Evolutionary conservation across 2,888 invertebrate genomes (phyloP).

Genomic region (Tachina fera): DNA sequence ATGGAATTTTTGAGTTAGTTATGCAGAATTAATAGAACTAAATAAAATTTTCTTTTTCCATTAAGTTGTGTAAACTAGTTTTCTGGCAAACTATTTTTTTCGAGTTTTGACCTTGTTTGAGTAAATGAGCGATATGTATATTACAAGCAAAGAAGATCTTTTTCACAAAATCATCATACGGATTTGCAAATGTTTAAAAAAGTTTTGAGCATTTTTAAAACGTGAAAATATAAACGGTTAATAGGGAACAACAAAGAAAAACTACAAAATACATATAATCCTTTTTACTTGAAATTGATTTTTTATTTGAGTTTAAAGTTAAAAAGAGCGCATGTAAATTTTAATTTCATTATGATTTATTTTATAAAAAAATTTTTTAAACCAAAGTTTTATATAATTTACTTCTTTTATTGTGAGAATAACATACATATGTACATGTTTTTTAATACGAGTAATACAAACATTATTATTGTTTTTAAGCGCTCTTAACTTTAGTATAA

Average conservation of each 20-base stretch:
- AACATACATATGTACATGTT: not conserved
- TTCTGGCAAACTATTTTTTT: no score
- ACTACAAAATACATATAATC: not conserved
- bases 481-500: slow-evolving; percentile 4
- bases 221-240: slow-evolving; percentile 38
- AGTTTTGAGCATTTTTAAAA: slow-evolving; percentile 27
- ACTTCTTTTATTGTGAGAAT: slow-evolving; percentile 13
- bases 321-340: slow-evolving; percentile 47
- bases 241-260: slow-evolving; percentile 64
- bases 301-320: slow-evolving; percentile 9
- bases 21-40: no score
- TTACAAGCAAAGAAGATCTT: slow-evolving; percentile 2
- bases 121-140: no score
- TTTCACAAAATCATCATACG: slow-evolving; percentile 30
- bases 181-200: slow-evolving; percentile 55
- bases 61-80: no score
- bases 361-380: slow-evolving; percentile 40
- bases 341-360: slow-evolving; percentile 24
- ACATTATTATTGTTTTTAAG: slow-evolving; percentile 16
- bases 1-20: no score
- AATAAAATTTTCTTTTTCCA: no score
- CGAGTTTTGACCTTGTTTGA: no score
- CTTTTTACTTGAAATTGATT: slow-evolving; percentile 11
- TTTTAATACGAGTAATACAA: not conserved
- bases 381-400: slow-evolving; percentile 64